A percentile compares a stretch with the other conserved stretches of the same genome.
Evolutionary conservation across 2,797 vertebrate species (phyloP).

Genomic region (Cuniculus paca): DNA sequence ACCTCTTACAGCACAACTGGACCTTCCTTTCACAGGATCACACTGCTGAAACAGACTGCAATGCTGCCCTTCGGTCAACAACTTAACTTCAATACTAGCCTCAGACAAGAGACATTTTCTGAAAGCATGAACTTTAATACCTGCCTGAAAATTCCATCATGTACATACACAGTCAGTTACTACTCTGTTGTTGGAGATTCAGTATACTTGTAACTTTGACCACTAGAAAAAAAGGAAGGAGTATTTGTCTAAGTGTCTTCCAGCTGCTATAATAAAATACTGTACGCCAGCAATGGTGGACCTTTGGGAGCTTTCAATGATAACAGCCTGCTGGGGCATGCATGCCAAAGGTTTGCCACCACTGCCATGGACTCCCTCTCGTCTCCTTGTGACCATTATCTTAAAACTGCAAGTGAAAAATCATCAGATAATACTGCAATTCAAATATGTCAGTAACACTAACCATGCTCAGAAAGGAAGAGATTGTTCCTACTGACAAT

Average conservation of each 20-base stretch:
- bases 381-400: background rate
- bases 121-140: conserved; percentile 6
- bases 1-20: background rate
- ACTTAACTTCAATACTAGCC: background rate
- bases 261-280: background rate
- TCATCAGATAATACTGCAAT: conserved; percentile 14
- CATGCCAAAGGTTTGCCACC: background rate
- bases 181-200: background rate
- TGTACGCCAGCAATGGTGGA: background rate
- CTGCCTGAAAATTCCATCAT: background rate
- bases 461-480: conserved; percentile 13
- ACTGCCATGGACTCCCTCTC: background rate
- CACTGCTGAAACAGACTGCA: background rate
- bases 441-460: background rate
- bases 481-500: background rate
- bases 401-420: background rate
- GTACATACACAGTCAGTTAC: background rate
- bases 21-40: conserved; percentile 15
- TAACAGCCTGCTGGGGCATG: background rate
- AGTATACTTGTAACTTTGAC: background rate
- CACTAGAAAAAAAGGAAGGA: background rate
- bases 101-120: background rate
- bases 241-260: background rate
- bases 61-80: background rate
- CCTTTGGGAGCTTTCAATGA: background rate